Percentiles rank a stretch among this genome's conserved stretches.
These are phyloP conservation scores for Neomorphus geoffroyi DNA, from an alignment of 2,797 vertebrate species.

Conservation along the genomic window DNA sequence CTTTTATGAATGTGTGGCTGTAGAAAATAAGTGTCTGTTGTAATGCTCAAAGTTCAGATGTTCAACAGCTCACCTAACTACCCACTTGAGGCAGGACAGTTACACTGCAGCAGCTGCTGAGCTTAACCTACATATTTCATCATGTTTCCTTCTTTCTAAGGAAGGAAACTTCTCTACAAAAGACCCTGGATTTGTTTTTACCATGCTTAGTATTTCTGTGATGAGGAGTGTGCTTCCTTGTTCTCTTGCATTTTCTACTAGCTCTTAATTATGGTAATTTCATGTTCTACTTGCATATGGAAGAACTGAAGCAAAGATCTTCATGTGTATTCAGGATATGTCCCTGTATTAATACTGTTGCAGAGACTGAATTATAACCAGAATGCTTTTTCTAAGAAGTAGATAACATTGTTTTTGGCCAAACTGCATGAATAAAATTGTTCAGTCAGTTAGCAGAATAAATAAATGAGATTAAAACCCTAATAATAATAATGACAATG, in stretches of 20 bases:
- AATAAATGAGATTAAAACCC: neutral
- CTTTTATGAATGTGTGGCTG: neutral
- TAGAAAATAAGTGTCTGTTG: neutral
- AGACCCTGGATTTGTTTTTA: neutral
- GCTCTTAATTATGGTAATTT: neutral
- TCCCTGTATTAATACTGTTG: neutral
- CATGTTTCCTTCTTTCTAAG: neutral
- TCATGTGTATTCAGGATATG: neutral
- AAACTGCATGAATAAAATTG: neutral
- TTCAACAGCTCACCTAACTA: neutral
- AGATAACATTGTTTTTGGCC: neutral
- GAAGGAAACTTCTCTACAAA: neutral
- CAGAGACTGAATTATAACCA: neutral
- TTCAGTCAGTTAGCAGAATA: neutral
- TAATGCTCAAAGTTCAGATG: constrained; percentile 8
- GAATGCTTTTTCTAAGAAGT: neutral
- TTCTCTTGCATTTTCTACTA: neutral
- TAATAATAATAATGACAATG: neutral
- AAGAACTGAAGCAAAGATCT: neutral
- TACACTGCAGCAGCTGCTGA: neutral
- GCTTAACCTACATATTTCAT: neutral
- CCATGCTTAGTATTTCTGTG: neutral
- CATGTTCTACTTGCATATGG: neutral
- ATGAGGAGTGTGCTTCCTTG: neutral
- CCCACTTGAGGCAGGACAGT: neutral